Evolutionary conservation across 2,113 vertebrate species (phyloP), one percentile per base, ranked within the genome.

Genomic region (Delphinus delphis): DNA sequence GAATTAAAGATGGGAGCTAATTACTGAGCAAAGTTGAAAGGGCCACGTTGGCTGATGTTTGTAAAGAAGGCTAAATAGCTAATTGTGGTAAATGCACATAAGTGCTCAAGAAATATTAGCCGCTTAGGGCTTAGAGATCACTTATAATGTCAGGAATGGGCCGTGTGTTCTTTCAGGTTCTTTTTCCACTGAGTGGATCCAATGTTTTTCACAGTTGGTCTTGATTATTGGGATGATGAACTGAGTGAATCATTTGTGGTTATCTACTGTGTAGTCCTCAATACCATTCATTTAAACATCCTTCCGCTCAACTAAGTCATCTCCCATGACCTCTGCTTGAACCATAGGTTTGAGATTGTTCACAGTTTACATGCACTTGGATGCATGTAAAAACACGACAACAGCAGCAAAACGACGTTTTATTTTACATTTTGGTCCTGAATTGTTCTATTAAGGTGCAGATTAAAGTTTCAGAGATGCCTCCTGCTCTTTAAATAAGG

Each of bases 401-500:
- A 28, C 8, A 71, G 41, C 36, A 20, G 21, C 12, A 76, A 41
- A 76, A 65, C 5, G 10, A 18, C 23, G 20, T 7, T 18, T 53
- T 53, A 4, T 31, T 93, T 80, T 80, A 25, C 20, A 47, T n/a
- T 90, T 84, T 36, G 44, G 14, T 58, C 55, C 36, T 58, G 21
- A 55, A 55, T 71, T 80, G 23, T 90, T 86, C 15, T 21, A 33
- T 76, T 67, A 68, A 50, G 41, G 12, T 83, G 14, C 7, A 23
- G 62, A 60, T 84, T 89, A 44, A 73, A 50, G 10, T 18, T 90
- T 93, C 38, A 79, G 41, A 71, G 28, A 20, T 63, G 21, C 2
- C 63, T 71, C 80, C 63, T 96, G 79, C 63, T 96, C 14, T 77
- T 89, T 89, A 60, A 83, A 85, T 44, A 36, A 85, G 23, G 53